Conservation (phyloP, 2,888 invertebrate species). For the Drosophila prolongata region DNA sequence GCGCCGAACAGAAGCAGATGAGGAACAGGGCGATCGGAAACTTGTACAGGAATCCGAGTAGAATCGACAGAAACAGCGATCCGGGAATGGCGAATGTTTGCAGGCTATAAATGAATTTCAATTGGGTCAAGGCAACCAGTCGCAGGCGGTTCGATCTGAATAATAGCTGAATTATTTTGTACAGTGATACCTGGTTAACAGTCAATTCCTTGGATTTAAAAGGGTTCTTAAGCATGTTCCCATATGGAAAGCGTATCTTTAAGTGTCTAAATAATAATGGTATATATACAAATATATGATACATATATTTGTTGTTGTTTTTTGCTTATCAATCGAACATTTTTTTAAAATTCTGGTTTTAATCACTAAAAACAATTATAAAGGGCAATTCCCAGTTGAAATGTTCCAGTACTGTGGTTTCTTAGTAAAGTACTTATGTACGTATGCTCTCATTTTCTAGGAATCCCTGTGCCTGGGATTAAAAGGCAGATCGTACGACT, state of each 20-base stretch:
- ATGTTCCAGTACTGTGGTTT: too few relatives aligned
- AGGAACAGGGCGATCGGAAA: conserved; percentile 94
- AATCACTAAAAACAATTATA: too few relatives aligned
- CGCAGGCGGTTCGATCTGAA: conserved; percentile 16
- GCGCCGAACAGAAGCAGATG: conserved; percentile 96
- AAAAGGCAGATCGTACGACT: conserved; percentile 5
- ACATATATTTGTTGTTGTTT: too few relatives aligned
- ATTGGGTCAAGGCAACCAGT: conserved; percentile 82
- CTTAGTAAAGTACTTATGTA: not conserved
- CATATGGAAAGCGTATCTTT: too few relatives aligned
- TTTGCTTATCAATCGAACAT: too few relatives aligned
- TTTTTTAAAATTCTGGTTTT: too few relatives aligned
- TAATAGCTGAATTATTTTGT: not conserved
- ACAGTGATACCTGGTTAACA: not conserved
- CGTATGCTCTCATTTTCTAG: not conserved
- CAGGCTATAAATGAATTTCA: conserved; percentile 87
- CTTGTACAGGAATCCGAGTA: conserved; percentile 98
- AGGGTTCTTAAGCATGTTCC: not conserved
- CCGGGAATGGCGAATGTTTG: conserved; percentile 99
- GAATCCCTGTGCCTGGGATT: conserved; percentile 18
- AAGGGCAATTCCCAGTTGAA: too few relatives aligned
- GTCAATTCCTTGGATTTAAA: not conserved
- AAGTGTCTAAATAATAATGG: too few relatives aligned
- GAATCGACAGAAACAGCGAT: conserved; percentile 97
- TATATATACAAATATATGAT: too few relatives aligned